Evolutionary conservation across 1,140 invertebrate genomes (phyloP).

Genomic region (Lucilia cuprina): DNA sequence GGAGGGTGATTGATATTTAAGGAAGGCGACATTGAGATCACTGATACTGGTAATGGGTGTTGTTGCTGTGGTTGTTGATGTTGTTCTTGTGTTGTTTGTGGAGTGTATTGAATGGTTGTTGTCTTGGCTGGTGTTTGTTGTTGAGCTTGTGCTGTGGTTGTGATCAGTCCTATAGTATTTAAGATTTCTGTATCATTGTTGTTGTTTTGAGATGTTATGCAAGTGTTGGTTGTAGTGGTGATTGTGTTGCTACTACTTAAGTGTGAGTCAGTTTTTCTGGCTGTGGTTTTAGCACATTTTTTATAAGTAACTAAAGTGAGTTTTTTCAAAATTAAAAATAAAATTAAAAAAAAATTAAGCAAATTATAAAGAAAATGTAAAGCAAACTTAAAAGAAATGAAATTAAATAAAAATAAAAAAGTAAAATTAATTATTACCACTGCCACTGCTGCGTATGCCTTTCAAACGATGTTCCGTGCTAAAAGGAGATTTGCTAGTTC

Average conservation of each 20-base stretch:
- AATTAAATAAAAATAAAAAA: conserved; percentile 27
- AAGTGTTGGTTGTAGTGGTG: conserved; percentile 12
- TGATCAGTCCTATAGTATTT: conserved; percentile 13
- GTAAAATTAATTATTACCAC: conserved; percentile 47
- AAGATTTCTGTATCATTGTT: conserved; percentile 1
- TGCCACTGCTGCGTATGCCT: conserved; percentile 60
- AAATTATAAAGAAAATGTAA: conserved; percentile 19
- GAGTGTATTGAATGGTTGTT: conserved; percentile 22
- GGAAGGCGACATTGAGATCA: conserved; percentile 22
- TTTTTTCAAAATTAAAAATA: background rate
- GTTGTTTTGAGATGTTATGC: conserved; percentile 36
- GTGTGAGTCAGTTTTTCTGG: background rate
- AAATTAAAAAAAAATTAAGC: conserved; percentile 19
- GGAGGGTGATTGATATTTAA: conserved; percentile 30
- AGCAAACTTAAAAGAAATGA: background rate
- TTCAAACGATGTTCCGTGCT: conserved; percentile 54
- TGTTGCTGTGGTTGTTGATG: conserved; percentile 34
- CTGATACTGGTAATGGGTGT: conserved; percentile 30
- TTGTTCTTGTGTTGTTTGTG: conserved; percentile 18
- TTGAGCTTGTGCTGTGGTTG: conserved; percentile 22
- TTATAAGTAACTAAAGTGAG: background rate
- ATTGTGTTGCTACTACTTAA: conserved; percentile 10
- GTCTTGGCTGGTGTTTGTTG: conserved; percentile 36
- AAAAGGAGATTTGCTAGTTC: conserved; percentile 40
- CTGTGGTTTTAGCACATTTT: conserved; percentile 26